Evolutionary conservation across 23 tunicate species (phyloP), one percentile per base, ranked within the genome.

Genomic region (Oikopleura dioica): DNA sequence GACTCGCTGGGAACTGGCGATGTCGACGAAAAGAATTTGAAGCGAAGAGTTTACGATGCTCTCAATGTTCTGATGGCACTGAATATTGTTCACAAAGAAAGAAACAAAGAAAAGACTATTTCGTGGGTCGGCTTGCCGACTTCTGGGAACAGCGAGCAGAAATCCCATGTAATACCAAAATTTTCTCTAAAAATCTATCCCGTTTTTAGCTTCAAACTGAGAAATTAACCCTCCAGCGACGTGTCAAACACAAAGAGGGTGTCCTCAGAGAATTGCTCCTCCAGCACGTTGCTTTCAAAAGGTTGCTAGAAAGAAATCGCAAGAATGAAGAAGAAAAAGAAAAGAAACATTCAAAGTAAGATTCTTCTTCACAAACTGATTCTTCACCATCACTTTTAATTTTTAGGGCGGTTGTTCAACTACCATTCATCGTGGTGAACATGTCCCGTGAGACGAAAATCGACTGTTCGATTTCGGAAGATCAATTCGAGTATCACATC

Each of bases 61-160:
- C 81, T 94, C 35, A 94, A 94, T 75, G 99, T 94, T 4, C 80
- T 94, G 1, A 94, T 94, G 99, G 99, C 99, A 24, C 87, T 94
- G 89, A 84, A 94, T 59, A 94, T 94, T 37, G 87, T 94, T 12
- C 87, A 87, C 77, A 94, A 94, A 77, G 99, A 94, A 80, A 84
- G 87, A 44, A 94, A 94, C 44, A 94, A 94, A 58, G 72, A 63
- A 28, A 24, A 31, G 33, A 63, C 72, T 24, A 94, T 94, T 36
- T 87, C 87, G 77, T 94, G 99, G 99, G 84, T 94, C 5, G 99
- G 99, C 29, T 75, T 94, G 33, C 99, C 99, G 9, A 86, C 99
- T 16, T 82, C 86, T 76, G 87, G 95, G 0, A 87, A 87, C 1
- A 95, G 86, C 76, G 89, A 94, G 23, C 80, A 84, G 28, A 50